phyloP scores from a whole-genome alignment of 2,113 vertebrate genomes.

The Chelonoidis abingdonii region DNA sequence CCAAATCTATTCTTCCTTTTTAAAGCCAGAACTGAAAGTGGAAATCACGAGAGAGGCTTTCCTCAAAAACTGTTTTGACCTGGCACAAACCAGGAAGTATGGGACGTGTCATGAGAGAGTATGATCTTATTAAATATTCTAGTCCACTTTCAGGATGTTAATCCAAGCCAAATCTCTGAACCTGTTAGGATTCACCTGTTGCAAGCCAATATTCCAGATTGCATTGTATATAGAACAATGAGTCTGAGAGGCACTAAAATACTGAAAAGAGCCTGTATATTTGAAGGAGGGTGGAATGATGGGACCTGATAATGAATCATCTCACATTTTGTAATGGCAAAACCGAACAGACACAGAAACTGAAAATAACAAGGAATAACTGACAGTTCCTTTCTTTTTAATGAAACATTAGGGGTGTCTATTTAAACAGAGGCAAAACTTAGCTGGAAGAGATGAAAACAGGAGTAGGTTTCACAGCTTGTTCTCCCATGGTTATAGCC shows the following conservation, averaged over 20 bases:
- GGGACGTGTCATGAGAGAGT: neutral
- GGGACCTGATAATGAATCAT: conserved; percentile 12
- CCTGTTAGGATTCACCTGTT: neutral
- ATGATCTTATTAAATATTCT: neutral
- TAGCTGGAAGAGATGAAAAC: neutral
- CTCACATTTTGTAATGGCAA: neutral
- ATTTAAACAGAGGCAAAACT: neutral
- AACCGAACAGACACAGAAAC: conserved; percentile 4
- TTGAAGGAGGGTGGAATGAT: neutral
- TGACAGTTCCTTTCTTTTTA: neutral
- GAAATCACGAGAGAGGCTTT: neutral
- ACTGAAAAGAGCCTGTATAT: neutral
- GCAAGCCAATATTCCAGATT: neutral
- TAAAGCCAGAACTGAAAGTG: neutral
- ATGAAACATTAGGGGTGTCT: neutral
- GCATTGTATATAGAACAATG: neutral
- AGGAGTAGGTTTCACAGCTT: neutral
- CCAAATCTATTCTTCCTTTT: neutral
- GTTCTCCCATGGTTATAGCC: neutral
- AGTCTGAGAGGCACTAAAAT: neutral
- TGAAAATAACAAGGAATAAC: conserved; percentile 1
- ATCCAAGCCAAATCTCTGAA: neutral
- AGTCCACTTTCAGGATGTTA: neutral
- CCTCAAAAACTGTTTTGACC: neutral
- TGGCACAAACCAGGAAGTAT: neutral